These are phyloP conservation scores for Benthosema pterotum DNA, from an alignment of 2,797 vertebrate genomes.

Conservation along the genomic window DNA sequence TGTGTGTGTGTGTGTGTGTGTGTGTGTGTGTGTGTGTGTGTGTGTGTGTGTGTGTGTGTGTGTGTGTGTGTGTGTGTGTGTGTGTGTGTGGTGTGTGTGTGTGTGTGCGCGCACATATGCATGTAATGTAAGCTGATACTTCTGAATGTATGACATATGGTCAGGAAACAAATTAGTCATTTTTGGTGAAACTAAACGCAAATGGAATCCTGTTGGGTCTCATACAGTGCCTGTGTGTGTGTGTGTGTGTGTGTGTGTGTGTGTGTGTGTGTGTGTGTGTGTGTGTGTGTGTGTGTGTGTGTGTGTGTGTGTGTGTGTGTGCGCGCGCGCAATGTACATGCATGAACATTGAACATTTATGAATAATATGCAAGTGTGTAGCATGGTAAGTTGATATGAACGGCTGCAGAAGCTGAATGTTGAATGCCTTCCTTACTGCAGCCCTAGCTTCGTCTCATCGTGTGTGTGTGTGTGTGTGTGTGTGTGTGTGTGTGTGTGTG, in stretches of 20 bases:
- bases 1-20: background rate
- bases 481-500: too few relatives aligned
- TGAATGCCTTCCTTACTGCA: conserved; percentile 40
- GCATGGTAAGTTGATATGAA: conserved; percentile 37
- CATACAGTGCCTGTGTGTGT: background rate
- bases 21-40: conserved; percentile 1
- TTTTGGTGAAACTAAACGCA: conserved; percentile 41
- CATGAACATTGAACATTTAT: too few relatives aligned
- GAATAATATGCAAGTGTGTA: too few relatives aligned
- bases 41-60: background rate
- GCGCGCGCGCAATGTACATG: too few relatives aligned
- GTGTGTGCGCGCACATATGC: conserved; percentile 4
- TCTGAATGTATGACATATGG: conserved; percentile 58
- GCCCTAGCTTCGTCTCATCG: conserved; percentile 31
- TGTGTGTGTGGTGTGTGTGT: background rate
- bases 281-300: conserved; percentile 5
- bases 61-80: background rate
- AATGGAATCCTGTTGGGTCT: conserved; percentile 8
- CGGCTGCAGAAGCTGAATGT: conserved; percentile 39
- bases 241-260: conserved; percentile 5
- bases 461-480: too few relatives aligned
- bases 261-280: background rate
- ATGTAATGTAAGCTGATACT: conserved; percentile 55
- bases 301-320: background rate
- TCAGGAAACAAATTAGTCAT: conserved; percentile 59